Conservation (phyloP, 2,113 vertebrate species). For the Eulacestoma nigropectus region DNA sequence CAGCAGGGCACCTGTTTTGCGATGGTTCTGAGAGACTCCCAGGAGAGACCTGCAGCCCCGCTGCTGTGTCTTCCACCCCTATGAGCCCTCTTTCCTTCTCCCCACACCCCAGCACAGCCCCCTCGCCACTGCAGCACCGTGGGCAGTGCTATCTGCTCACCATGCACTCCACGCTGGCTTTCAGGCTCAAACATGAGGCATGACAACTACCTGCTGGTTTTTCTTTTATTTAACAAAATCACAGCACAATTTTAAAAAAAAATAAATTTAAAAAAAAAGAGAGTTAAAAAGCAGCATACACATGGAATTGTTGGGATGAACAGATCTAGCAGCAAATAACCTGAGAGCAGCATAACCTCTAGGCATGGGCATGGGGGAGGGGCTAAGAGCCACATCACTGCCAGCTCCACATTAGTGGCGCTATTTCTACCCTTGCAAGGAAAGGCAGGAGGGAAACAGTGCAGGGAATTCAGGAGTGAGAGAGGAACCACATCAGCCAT, state of each 20-base stretch:
- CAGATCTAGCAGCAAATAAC: constrained; percentile 15
- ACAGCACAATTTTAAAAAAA: background rate
- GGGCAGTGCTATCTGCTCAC: background rate
- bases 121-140: no score
- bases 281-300: background rate
- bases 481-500: rapidly evolving
- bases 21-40: background rate
- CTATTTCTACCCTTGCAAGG: background rate
- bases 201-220: background rate
- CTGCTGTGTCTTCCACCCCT: background rate
- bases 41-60: background rate
- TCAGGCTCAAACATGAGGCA: background rate
- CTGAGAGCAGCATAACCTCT: background rate
- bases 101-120: background rate
- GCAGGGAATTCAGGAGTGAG: background rate
- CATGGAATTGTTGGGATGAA: background rate
- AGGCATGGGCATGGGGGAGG: rapidly evolving
- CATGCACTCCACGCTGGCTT: rapidly evolving
- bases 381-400: background rate
- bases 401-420: rapidly evolving
- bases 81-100: background rate
- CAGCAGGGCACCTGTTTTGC: rapidly evolving
- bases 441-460: background rate
- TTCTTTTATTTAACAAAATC: constrained; percentile 33
- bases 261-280: background rate